phyloP scores from a whole-genome alignment of 2,888 invertebrate species.

The Conops quadrifasciatus region DNA sequence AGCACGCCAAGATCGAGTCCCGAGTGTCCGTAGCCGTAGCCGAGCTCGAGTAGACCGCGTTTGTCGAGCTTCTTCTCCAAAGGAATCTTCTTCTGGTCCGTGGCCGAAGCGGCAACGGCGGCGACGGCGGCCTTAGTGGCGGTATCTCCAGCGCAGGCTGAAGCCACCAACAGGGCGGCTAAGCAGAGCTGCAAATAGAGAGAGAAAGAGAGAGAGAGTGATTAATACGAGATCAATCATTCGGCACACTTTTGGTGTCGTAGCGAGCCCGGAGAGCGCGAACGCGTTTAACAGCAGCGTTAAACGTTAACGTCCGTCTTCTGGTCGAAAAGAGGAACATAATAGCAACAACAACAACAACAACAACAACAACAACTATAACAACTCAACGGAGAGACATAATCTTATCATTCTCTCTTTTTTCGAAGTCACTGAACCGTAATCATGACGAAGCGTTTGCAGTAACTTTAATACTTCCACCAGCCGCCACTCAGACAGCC shows the following conservation, averaged over 20 bases:
- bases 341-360: no score
- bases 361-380: no score
- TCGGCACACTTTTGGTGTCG: no score
- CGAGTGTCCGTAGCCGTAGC: slow-evolving; percentile 81
- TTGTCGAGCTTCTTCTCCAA: slow-evolving; percentile 83
- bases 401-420: no score
- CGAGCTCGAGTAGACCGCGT: slow-evolving; percentile 80
- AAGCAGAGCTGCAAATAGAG: slow-evolving; percentile 71
- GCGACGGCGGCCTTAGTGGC: slow-evolving; percentile 68
- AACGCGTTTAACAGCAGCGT: no score
- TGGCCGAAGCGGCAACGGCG: slow-evolving; percentile 55
- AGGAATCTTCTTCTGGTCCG: slow-evolving; percentile 67
- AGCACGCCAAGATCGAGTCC: slow-evolving; percentile 79
- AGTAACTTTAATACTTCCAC: not conserved
- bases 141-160: slow-evolving; percentile 73
- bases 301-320: no score
- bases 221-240: not conserved
- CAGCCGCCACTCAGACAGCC: slow-evolving; percentile 15
- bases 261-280: no score
- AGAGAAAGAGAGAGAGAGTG: slow-evolving; percentile 1
- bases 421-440: slow-evolving; percentile 15
- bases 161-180: slow-evolving; percentile 79
- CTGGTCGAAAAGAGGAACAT: no score
- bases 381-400: not conserved
- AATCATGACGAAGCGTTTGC: not conserved